Percentiles rank a stretch among this genome's conserved stretches.
Evolutionary conservation across 2,888 invertebrate species (phyloP).

Genomic region (Ophioninae sp.): DNA sequence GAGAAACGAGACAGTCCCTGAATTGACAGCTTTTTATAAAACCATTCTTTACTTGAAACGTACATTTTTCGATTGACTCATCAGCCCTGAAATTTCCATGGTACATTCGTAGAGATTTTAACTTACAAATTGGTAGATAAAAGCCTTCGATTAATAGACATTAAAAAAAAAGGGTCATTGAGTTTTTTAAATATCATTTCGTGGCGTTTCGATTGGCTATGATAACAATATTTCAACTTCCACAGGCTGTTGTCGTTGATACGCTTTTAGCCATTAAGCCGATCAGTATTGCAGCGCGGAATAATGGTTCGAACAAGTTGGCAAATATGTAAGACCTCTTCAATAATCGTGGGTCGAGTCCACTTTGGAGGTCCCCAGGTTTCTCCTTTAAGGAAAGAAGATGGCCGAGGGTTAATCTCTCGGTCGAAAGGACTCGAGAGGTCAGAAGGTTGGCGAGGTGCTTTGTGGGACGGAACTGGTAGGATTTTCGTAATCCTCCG

Average conservation of each 20-base stretch:
- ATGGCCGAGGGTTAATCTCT: conserved; percentile 57
- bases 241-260: too few relatives aligned
- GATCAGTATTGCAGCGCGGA: not conserved
- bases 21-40: not conserved
- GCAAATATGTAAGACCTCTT: not conserved
- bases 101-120: too few relatives aligned
- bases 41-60: not conserved
- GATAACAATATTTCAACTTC: too few relatives aligned
- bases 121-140: too few relatives aligned
- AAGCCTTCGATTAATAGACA: too few relatives aligned
- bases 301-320: not conserved
- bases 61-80: not conserved
- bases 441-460: conserved; percentile 29
- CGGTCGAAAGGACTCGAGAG: conserved; percentile 43
- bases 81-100: too few relatives aligned
- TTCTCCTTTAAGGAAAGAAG: conserved; percentile 24
- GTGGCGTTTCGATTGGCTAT: too few relatives aligned
- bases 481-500: conserved; percentile 62
- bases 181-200: too few relatives aligned
- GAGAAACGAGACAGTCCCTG: not conserved
- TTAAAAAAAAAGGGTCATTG: too few relatives aligned
- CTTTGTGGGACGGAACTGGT: conserved; percentile 43
- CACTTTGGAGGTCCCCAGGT: not conserved
- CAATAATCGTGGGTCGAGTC: conserved; percentile 34
- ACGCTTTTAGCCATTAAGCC: not conserved